Base-by-base conservation (phyloP, 1,140 invertebrate genomes). In the Drosophila ficusphila region DNA sequence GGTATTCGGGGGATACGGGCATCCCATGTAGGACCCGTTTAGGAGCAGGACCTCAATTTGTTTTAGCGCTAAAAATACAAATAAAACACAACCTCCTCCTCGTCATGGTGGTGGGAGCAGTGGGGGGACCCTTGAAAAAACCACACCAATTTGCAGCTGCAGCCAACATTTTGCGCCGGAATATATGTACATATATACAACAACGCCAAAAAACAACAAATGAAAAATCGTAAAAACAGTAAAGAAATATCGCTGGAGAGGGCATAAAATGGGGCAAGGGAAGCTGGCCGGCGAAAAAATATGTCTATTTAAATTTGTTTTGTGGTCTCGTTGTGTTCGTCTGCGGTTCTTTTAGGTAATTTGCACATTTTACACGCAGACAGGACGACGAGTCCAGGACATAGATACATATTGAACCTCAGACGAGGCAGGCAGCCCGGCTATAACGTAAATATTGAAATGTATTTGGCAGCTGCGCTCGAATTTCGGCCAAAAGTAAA, bases 261-360 rank as follows among this genome's bases (percentile, higher is more conserved):
- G 46, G 34, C 39, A 18, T 49, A 36, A 46, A 38, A 34, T 51
- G 39, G 33, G 48, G 31, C 34, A n/a, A 31, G 31, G 36, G 52
- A 61, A 49, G 52, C 38, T 65, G 76, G 56, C 23, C 36, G 73
- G 58, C 68, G 54, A 78, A 88, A 88, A 88, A 88, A 88, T 88
- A 88, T 88, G 82, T 88, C 82, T 89, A 88, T 88, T 88, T 88
- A 88, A 88, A 88, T 88, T 88, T 88, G 82, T 88, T 88, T 88
- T 88, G 82, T 89, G 82, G 82, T 88, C 77, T 88, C 82, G 83
- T 89, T 88, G 82, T 88, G 82, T 82, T 88, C 83, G 82, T 88
- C 82, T 88, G 82, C 82, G 82, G 82, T 88, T 88, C 83, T 86
- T 89, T 88, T 88, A 82, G 83, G 83, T 89, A 88, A 88, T 88